These are phyloP conservation scores for Stenurella melanura DNA, from an alignment of 2,888 invertebrate genomes.

Conservation along the genomic window DNA sequence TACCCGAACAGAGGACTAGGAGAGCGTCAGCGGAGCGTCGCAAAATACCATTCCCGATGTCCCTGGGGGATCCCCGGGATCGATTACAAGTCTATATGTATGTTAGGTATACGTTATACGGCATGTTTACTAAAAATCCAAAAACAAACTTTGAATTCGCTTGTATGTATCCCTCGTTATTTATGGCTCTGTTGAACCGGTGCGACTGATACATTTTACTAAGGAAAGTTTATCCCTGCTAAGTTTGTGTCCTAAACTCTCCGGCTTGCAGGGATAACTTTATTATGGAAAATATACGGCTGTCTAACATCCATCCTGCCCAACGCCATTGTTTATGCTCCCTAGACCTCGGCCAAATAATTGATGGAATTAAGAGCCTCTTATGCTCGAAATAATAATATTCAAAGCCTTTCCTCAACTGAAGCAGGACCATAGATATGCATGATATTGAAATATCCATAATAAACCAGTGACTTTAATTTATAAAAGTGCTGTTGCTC, in stretches of 20 bases:
- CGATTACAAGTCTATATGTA: slow-evolving; percentile 2
- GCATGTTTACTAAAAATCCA: slow-evolving; percentile 13
- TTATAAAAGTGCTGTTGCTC: no score
- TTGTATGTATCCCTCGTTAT: slow-evolving; percentile 20
- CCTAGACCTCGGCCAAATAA: neutral
- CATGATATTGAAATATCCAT: no score
- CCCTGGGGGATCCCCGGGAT: neutral
- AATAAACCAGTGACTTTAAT: no score
- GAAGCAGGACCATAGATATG: neutral
- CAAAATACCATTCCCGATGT: neutral
- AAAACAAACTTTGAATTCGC: slow-evolving; percentile 33
- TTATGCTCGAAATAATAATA: slow-evolving; percentile 3
- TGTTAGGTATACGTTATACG: neutral
- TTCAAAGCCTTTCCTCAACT: neutral
- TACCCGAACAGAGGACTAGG: neutral
- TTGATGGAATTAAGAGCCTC: slow-evolving; percentile 9
- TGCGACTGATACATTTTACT: slow-evolving; percentile 15
- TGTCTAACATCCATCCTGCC: neutral
- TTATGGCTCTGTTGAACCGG: slow-evolving; percentile 8
- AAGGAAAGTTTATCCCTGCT: slow-evolving; percentile 23
- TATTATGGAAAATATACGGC: slow-evolving; percentile 36
- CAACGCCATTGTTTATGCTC: neutral
- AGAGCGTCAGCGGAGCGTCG: neutral
- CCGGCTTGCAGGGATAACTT: slow-evolving; percentile 22
- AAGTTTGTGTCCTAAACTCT: slow-evolving; percentile 23